phyloP scores from a whole-genome alignment of 2,888 invertebrate species.

The Octonoba sinensis region DNA sequence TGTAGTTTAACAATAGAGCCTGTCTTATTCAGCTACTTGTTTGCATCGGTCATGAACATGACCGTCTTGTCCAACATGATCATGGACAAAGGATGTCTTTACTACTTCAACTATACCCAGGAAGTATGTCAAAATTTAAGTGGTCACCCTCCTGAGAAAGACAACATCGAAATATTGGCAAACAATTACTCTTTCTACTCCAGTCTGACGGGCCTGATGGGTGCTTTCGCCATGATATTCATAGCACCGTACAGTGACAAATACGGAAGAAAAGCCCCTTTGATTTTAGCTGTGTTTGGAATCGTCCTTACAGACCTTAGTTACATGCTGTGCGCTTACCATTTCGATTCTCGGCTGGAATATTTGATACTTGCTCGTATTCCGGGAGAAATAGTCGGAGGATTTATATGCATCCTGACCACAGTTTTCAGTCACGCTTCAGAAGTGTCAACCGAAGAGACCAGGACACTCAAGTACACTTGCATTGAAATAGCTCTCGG shows the following conservation, averaged over 20 bases:
- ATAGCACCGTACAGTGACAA: constrained; percentile 58
- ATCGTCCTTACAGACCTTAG: constrained; percentile 20
- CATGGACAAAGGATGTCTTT: constrained; percentile 49
- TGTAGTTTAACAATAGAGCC: constrained; percentile 46
- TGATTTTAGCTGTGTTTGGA: constrained; percentile 7
- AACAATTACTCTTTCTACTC: constrained; percentile 31
- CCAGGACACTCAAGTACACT: constrained; percentile 36
- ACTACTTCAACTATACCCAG: constrained; percentile 27
- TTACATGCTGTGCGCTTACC: constrained; percentile 4
- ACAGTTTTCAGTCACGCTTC: constrained; percentile 41
- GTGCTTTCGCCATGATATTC: constrained; percentile 42
- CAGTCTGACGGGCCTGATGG: constrained; percentile 24
- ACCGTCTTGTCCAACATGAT: constrained; percentile 43
- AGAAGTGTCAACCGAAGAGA: constrained; percentile 31
- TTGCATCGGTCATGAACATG: constrained; percentile 20
- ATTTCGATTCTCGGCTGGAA: constrained; percentile 19
- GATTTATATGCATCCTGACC: constrained; percentile 49
- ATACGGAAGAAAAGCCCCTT: constrained; percentile 46
- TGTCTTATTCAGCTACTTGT: constrained; percentile 31
- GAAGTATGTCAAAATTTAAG: constrained; percentile 41
- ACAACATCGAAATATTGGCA: constrained; percentile 28
- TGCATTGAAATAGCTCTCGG: constrained; percentile 28
- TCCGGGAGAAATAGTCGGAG: constrained; percentile 34
- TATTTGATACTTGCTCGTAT: constrained; percentile 29
- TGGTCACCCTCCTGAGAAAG: constrained; percentile 7